These are phyloP conservation scores for Itoplectis maculator DNA, from an alignment of 2,888 invertebrate species.

Conservation along the genomic window DNA sequence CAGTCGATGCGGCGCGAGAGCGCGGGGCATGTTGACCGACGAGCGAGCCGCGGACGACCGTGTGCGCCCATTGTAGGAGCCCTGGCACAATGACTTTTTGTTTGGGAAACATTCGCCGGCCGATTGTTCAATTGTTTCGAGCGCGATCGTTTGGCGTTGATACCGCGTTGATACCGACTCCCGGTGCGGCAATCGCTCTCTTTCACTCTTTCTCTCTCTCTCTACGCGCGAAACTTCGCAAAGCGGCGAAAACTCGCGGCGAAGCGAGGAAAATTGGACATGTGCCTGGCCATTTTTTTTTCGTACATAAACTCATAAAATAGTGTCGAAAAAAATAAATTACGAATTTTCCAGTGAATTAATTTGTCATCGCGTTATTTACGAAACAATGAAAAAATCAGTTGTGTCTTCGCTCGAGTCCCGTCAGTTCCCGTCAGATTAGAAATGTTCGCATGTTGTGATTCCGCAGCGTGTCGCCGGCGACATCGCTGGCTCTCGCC, in stretches of 20 bases:
- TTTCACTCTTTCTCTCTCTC: too few species aligned
- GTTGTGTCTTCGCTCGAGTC: too few species aligned
- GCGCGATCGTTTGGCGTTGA: slow-evolving; percentile 62
- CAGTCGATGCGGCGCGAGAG: slow-evolving; percentile 67
- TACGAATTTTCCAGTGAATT: too few species aligned
- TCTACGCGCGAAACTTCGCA: too few species aligned
- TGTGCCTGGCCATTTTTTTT: too few species aligned
- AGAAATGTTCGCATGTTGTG: slow-evolving; percentile 72
- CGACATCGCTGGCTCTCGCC: slow-evolving; percentile 69
- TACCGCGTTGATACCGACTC: slow-evolving; percentile 52
- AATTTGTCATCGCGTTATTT: background rate
- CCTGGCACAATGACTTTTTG: slow-evolving; percentile 78
- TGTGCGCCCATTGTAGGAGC: slow-evolving; percentile 81
- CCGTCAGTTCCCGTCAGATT: background rate
- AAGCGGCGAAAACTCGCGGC: too few species aligned
- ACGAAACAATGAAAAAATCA: background rate
- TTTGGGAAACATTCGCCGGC: slow-evolving; percentile 77
- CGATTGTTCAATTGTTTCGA: slow-evolving; percentile 79
- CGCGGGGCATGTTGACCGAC: slow-evolving; percentile 76
- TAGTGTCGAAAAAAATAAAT: too few species aligned
- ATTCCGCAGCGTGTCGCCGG: slow-evolving; percentile 77
- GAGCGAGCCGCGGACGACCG: slow-evolving; percentile 71
- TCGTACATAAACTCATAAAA: too few species aligned
- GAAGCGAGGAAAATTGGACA: too few species aligned
- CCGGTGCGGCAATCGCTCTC: slow-evolving; percentile 20